Percentiles rank a stretch among this genome's conserved stretches.
Conservation (phyloP, 2,888 invertebrate genomes). For the Chloroclysta siterata region DNA sequence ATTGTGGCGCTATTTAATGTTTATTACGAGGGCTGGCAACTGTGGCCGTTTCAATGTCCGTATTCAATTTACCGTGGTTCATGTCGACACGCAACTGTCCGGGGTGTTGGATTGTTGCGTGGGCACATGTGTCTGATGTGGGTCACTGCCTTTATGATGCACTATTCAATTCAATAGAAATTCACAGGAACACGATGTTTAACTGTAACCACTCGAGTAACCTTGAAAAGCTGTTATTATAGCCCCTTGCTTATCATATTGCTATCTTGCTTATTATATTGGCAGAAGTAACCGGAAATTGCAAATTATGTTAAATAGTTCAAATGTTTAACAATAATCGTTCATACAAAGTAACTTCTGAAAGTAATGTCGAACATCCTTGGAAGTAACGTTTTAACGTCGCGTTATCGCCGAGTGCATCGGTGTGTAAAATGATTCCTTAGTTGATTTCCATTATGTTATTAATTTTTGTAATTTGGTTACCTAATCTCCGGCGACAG, state of each 20-base stretch:
- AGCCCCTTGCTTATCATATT: conserved; percentile 30
- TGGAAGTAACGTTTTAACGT: conserved; percentile 50
- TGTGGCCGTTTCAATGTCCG: conserved; percentile 66
- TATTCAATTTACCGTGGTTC: conserved; percentile 75
- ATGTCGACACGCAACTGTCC: conserved; percentile 76
- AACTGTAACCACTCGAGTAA: conserved; percentile 48
- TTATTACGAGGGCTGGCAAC: conserved; percentile 70
- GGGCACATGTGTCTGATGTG: conserved; percentile 69
- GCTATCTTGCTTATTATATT: conserved; percentile 31
- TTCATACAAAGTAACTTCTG: conserved; percentile 37
- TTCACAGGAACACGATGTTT: conserved; percentile 53
- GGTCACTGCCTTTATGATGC: conserved; percentile 69
- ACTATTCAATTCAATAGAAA: conserved; percentile 51
- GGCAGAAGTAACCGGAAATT: conserved; percentile 22
- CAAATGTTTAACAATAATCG: conserved; percentile 23
- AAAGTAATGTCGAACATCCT: conserved; percentile 53
- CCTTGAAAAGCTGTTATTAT: conserved; percentile 38
- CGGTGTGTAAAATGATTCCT: conserved; percentile 69
- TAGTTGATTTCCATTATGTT: conserved; percentile 77
- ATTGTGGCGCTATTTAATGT: conserved; percentile 80
- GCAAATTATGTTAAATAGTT: conserved; percentile 28
- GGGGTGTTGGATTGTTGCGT: conserved; percentile 64
- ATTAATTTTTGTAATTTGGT: conserved; percentile 81
- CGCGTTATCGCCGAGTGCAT: conserved; percentile 61
- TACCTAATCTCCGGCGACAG: conserved; percentile 79